phyloP scores from a whole-genome alignment of 2,113 vertebrate genomes.

The Osmerus eperlanus region DNA sequence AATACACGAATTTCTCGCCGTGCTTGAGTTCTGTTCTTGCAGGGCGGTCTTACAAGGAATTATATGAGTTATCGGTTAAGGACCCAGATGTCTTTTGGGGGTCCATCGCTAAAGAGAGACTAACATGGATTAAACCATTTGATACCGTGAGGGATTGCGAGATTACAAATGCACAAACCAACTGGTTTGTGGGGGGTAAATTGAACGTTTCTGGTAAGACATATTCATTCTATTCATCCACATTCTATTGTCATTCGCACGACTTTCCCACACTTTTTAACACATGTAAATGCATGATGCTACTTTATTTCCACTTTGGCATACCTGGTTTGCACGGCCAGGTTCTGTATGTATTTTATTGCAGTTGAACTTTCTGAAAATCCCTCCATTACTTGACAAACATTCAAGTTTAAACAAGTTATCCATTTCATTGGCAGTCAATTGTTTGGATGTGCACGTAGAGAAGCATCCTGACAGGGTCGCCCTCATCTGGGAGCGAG shows the following conservation, averaged over 20 bases:
- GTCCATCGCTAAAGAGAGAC: constrained; percentile 66
- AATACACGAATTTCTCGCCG: constrained; percentile 13
- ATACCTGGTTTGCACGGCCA: neutral
- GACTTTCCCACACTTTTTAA: too few relatives aligned
- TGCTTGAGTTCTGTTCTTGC: constrained; percentile 22
- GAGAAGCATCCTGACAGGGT: constrained; percentile 78
- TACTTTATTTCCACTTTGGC: too few relatives aligned
- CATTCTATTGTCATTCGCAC: neutral
- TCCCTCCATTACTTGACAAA: neutral
- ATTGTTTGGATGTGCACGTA: constrained; percentile 90
- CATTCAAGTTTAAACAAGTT: neutral
- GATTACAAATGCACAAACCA: constrained; percentile 62
- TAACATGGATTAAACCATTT: constrained; percentile 78
- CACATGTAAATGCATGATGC: too few relatives aligned
- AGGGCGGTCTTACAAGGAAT: constrained; percentile 57
- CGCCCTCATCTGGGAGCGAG: constrained; percentile 94
- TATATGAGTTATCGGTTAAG: constrained; percentile 67
- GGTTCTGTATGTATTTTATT: neutral
- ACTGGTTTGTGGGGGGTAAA: constrained; percentile 85
- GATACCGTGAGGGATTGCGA: constrained; percentile 74
- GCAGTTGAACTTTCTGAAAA: neutral
- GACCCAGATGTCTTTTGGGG: constrained; percentile 84
- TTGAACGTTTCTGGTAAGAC: constrained; percentile 86
- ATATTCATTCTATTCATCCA: neutral
- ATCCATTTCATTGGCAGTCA: constrained; percentile 69